Evolutionary conservation across 1,140 invertebrate species (phyloP).

Genomic region (Drosophila arawakana): DNA sequence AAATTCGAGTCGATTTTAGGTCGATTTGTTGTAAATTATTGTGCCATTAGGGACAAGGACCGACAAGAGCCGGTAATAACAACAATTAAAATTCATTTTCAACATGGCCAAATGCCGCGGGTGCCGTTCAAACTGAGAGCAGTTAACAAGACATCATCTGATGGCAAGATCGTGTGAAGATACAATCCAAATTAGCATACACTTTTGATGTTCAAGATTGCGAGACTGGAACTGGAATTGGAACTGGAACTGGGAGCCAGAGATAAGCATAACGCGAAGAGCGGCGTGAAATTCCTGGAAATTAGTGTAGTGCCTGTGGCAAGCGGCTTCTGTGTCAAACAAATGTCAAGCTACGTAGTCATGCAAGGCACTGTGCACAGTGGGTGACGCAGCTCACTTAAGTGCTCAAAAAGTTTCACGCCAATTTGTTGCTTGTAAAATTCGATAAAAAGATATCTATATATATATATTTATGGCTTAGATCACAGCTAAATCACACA

Average conservation of each 20-base stretch:
- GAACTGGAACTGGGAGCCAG: not conserved
- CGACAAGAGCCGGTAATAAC: constrained; percentile 3
- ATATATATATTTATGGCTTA: constrained; percentile 2
- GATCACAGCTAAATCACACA: constrained; percentile 2
- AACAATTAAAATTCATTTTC: constrained; percentile 81
- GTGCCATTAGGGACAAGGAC: constrained; percentile 38
- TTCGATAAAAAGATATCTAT: not conserved
- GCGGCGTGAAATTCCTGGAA: constrained; percentile 76
- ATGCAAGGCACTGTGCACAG: constrained; percentile 20
- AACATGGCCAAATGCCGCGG: constrained; percentile 57
- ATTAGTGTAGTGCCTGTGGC: constrained; percentile 49
- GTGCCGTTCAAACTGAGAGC: constrained; percentile 44
- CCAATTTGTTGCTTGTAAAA: too few relatives aligned
- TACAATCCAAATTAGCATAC: constrained; percentile 59
- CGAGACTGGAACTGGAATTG: not conserved
- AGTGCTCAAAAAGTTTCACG: constrained; percentile 2
- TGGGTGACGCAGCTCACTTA: not conserved
- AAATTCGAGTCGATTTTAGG: constrained; percentile 57
- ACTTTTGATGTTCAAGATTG: not conserved
- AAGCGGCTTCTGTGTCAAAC: constrained; percentile 70
- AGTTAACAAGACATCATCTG: constrained; percentile 68
- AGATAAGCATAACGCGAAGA: constrained; percentile 51
- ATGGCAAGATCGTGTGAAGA: constrained; percentile 75
- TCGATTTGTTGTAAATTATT: constrained; percentile 65
- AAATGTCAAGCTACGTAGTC: constrained; percentile 53